Percentiles rank a stretch among this genome's conserved stretches.
phyloP scores from a whole-genome alignment of 2,113 vertebrate genomes.

The Amazona vittata region DNA sequence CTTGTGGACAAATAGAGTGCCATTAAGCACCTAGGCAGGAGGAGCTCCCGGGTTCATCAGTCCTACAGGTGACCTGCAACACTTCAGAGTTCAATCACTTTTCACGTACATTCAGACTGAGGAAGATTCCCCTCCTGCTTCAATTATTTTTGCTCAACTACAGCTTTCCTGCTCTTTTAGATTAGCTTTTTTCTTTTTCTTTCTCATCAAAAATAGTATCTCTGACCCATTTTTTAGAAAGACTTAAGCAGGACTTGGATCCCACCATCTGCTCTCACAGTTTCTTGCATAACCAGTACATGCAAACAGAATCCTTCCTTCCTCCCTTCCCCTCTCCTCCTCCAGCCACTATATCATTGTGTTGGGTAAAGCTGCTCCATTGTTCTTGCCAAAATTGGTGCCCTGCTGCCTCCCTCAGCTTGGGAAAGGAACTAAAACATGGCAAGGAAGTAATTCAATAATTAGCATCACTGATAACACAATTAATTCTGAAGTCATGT shows the following conservation, averaged over 20 bases:
- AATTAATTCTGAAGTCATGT: background rate
- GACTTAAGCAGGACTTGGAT: constrained; percentile 14
- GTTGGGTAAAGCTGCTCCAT: background rate
- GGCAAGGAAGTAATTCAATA: background rate
- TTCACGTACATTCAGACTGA: background rate
- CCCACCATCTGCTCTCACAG: constrained; percentile 44
- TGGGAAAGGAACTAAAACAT: constrained; percentile 1
- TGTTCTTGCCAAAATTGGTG: background rate
- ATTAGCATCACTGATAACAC: background rate
- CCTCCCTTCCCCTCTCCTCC: background rate
- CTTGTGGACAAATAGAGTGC: background rate
- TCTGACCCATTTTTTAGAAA: constrained; percentile 36
- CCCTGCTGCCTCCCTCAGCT: constrained; percentile 56
- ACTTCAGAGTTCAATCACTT: background rate
- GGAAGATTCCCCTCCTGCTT: background rate
- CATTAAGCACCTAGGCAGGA: background rate
- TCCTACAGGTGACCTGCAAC: background rate
- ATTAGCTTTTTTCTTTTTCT: background rate
- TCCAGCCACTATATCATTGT: background rate
- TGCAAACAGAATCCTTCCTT: background rate
- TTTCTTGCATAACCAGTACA: background rate
- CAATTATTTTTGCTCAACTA: constrained; percentile 26
- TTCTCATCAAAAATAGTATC: constrained; percentile 31
- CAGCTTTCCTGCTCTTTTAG: constrained; percentile 36
- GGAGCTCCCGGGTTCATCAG: background rate